Evolutionary conservation across 2,113 vertebrate genomes (phyloP), one percentile per base, ranked within the genome.

Genomic region (Podiceps cristatus): DNA sequence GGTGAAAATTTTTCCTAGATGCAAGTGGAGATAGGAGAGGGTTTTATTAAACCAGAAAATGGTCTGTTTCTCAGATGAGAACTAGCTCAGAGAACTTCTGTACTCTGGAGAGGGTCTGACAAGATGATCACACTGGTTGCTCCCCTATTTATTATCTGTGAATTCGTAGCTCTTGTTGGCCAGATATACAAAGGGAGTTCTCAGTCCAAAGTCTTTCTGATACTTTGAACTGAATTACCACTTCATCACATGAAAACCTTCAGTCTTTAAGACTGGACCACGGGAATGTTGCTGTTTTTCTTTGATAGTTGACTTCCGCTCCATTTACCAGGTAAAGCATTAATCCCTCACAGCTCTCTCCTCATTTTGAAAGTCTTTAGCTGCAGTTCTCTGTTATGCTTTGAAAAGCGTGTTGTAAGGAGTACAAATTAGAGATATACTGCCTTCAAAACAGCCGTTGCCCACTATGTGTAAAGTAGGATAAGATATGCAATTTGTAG

Each of bases 401-500:
- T 96, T 97, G 94, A 97, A 97, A 93, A 71, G 64, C 37, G 0
- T 72, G 60, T 95, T 96, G 91, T 94, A 94, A 97, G 85, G 94
- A 95, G 92, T 50, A 96, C 82, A 93, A 96, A 95, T 89, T 79
- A 86, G 89, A 94, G 85, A 95, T 72, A 75, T 11, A 47, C 35
- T 47, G 73, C 71, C 90, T 97, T 98, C 88, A 96, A 94, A 96
- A 95, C 91, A 89, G 88, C 86, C 11, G 31, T 90, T 96, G 71
- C 79, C 93, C 95, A 96, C 83, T 96, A 82, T 88, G 96, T 82
- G 81, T 82, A 92, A 95, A 96, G 86, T 27, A 95, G 88, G 95
- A 97, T 97, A 97, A 97, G 91, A 94, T 93, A 95, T 95, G 95
- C 92, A 97, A 94, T 97, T 97, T 94, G 96, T 95, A 94, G 86